phyloP scores from a whole-genome alignment of 2,113 vertebrate genomes.

The Gasterosteus nipponicus region DNA sequence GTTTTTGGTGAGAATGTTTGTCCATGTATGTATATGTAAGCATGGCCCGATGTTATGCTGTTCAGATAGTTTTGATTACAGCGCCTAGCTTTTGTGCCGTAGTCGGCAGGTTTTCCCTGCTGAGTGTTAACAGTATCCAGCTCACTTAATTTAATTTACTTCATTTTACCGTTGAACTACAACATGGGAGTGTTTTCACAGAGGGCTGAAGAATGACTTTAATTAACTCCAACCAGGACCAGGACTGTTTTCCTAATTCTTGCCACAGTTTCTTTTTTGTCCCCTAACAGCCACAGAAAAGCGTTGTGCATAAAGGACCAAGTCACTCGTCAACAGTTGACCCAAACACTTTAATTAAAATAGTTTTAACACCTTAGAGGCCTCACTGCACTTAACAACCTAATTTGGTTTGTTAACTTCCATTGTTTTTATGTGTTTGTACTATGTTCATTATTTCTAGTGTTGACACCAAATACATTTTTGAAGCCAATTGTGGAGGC shows the following conservation, averaged over 20 bases:
- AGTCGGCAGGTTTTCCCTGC: background rate
- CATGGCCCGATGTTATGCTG: background rate
- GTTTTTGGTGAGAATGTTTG: constrained; percentile 12
- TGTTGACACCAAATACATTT: no score
- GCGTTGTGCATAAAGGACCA: background rate
- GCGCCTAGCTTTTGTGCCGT: background rate
- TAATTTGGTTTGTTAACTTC: background rate
- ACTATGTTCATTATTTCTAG: no score
- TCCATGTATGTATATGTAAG: background rate
- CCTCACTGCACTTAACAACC: background rate
- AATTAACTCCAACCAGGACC: constrained; percentile 4
- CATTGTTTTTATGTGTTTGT: no score
- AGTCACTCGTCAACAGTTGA: background rate
- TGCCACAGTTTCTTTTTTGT: background rate
- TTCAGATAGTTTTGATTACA: background rate
- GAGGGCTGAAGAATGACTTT: background rate
- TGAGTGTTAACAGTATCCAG: background rate
- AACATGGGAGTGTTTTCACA: background rate
- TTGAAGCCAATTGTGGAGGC: no score
- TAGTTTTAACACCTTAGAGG: background rate
- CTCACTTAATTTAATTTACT: constrained; percentile 3
- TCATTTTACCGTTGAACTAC: background rate
- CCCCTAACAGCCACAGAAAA: background rate
- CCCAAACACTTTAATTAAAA: background rate
- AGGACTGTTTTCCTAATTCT: background rate